phyloP scores from a whole-genome alignment of 2,113 vertebrate species.

The Aegithalos caudatus region DNA sequence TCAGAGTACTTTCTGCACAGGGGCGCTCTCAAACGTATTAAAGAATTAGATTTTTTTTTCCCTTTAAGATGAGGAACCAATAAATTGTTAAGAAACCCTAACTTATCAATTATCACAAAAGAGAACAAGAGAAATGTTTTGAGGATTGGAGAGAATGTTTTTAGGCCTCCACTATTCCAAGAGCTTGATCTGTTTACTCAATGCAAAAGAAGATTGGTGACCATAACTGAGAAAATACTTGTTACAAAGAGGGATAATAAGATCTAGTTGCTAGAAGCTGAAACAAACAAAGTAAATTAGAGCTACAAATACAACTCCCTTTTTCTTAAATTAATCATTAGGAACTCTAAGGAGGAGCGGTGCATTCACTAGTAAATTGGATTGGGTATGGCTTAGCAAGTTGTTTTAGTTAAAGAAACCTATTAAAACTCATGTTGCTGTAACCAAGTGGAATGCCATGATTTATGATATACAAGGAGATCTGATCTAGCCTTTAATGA shows the following conservation, averaged over 20 bases:
- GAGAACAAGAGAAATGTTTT: background rate
- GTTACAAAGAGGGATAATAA: background rate
- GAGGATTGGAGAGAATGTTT: background rate
- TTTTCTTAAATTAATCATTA: background rate
- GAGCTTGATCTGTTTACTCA: background rate
- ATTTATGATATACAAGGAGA: background rate
- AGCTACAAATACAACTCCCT: background rate
- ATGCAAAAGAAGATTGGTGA: background rate
- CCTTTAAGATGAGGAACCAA: background rate
- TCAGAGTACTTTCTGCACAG: background rate
- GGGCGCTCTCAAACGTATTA: background rate
- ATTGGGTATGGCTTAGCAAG: background rate
- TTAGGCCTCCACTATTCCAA: background rate
- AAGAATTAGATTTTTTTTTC: background rate
- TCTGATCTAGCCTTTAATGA: background rate
- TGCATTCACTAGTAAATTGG: background rate
- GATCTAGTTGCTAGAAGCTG: background rate
- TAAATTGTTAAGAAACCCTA: background rate
- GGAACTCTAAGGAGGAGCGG: background rate
- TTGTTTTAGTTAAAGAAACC: conserved; percentile 3
- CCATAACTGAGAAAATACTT: background rate
- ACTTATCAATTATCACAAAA: background rate
- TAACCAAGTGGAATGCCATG: background rate
- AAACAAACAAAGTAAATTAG: background rate
- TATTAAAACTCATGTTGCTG: background rate